phyloP scores from a whole-genome alignment of 2,113 vertebrate genomes.

The Ariopsis seemanni region DNA sequence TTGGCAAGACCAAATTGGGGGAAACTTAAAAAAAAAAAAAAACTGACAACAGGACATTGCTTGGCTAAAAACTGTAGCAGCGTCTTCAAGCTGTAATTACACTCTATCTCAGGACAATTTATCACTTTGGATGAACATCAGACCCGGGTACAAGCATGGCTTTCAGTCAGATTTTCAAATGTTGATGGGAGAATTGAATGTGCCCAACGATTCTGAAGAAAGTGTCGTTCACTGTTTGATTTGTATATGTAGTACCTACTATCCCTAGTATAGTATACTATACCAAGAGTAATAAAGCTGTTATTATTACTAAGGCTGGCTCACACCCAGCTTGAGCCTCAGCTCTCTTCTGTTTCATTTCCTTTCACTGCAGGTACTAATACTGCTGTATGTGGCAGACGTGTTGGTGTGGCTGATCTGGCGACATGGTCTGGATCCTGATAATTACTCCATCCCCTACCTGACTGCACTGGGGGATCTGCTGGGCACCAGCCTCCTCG shows the following conservation, averaged over 20 bases:
- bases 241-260: not conserved
- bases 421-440: constrained; percentile 86
- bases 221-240: not conserved
- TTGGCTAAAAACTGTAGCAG: not conserved
- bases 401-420: constrained; percentile 85
- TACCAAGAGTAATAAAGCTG: constrained; percentile 9
- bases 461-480: constrained; percentile 94
- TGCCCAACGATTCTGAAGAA: too few relatives aligned
- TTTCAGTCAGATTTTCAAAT: not conserved
- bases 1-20: not conserved
- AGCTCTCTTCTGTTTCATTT: constrained; percentile 8
- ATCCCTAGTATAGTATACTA: not conserved
- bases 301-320: constrained; percentile 20
- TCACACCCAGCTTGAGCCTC: constrained; percentile 3
- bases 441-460: constrained; percentile 96
- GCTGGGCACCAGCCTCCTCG: constrained; percentile 88
- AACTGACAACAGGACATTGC: not conserved
- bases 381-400: constrained; percentile 89
- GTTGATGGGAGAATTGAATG: not conserved
- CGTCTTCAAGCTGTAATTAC: not conserved
- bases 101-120: not conserved
- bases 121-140: constrained; percentile 1
- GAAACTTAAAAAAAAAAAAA: not conserved
- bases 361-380: constrained; percentile 76
- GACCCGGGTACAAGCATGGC: not conserved